These are phyloP conservation scores for Epistrophella euchroma DNA, from an alignment of 2,888 invertebrate genomes.

Conservation along the genomic window DNA sequence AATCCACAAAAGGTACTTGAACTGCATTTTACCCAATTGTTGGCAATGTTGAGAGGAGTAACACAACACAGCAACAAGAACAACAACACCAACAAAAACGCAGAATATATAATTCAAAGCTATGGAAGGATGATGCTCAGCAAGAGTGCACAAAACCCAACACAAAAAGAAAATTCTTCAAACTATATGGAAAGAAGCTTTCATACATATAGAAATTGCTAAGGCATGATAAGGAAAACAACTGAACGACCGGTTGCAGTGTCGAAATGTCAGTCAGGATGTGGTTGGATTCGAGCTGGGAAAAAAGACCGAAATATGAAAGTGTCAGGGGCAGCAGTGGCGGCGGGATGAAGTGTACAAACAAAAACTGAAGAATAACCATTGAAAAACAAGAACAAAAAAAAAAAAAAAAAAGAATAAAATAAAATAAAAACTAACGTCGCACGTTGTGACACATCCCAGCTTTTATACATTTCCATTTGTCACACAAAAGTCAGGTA, in stretches of 20 bases:
- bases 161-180: conserved; percentile 48
- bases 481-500: conserved; percentile 74
- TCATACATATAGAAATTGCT: conserved; percentile 35
- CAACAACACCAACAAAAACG: conserved; percentile 23
- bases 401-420: background rate
- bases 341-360: conserved; percentile 26
- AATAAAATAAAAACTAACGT: conserved; percentile 24
- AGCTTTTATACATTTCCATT: conserved; percentile 66
- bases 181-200: conserved; percentile 38
- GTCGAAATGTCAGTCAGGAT: conserved; percentile 63
- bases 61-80: conserved; percentile 25
- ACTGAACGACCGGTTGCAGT: conserved; percentile 63
- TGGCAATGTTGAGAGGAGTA: conserved; percentile 55
- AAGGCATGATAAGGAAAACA: conserved; percentile 49
- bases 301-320: conserved; percentile 32
- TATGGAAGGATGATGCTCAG: conserved; percentile 30
- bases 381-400: conserved; percentile 25
- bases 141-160: conserved; percentile 32
- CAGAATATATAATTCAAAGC: conserved; percentile 4
- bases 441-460: conserved; percentile 63
- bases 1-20: conserved; percentile 73
- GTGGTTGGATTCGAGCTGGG: conserved; percentile 37
- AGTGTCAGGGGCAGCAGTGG: conserved; percentile 27
- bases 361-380: conserved; percentile 41
- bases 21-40: conserved; percentile 75